Base-by-base conservation (phyloP, 2,797 vertebrate species). In the Micrastur ruficollis region DNA sequence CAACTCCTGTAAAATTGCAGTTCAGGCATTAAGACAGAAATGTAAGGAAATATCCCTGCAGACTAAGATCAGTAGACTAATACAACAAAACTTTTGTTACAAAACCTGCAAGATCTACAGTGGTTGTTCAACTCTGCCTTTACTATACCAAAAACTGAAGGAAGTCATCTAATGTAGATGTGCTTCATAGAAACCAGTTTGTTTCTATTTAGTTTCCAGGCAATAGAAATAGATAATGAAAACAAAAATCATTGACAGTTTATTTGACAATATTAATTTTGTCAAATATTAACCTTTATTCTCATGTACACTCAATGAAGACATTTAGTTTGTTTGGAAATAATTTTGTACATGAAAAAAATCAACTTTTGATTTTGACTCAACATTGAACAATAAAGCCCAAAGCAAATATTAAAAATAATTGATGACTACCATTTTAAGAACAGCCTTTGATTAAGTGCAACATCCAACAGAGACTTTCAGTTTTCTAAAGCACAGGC, bases 141-240 rank as follows among this genome's bases (percentile, higher is more conserved):
- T 87, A 84, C 42, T 91, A 59, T 5, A 96, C 19, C 67, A 94
- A 91, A 96, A 95, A 81, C 58, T 86, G 56, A 84, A 95, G 85
- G 86, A 97, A 97, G 56, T 85, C 95, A 94, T 47, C 91, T 85
- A 89, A 96, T 18, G 27, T 42, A 90, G 78, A 21, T 27, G 86
- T 86, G 78, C 76, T 92, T 86, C 94, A 95, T 6, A 96, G 94
- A 94, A 97, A 95, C 44, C 31, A 96, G 36, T 82, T 86, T 74
- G 15, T 82, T 96, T 88, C 84, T 66, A 88, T 82, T 96, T 95
- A 71, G 95, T 96, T 97, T 96, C 93, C 82, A 94, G 65, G 79
- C 81, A 95, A 68, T 47, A 36, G 67, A 95, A 90, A 86, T 61
- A 74, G n/a, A 94, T 81, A 96, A 95, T 44, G 50, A 95, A 96